Evolutionary conservation across 2,888 invertebrate genomes (phyloP), one percentile per base, ranked within the genome.

Genomic region (Stenoptilia bipunctidactyla): DNA sequence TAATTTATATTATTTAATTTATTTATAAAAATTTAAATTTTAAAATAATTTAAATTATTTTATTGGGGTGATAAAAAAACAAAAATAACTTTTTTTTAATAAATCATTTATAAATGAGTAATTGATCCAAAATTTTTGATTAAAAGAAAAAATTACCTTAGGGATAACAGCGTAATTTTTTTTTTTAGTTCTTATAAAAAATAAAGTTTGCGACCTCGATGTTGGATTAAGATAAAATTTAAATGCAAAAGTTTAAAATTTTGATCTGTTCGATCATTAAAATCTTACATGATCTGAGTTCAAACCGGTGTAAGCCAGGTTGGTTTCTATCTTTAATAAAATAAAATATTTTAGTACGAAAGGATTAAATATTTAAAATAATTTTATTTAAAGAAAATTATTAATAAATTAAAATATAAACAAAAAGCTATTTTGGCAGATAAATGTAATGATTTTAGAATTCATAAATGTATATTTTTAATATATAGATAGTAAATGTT

Each of bases 261-360:
- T 89, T 86, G 86, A 88, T 89, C 90, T 91, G 90, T 91, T 91
- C 90, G 90, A 90, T 90, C 86, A 87, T 90, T 90, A 87, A 90
- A 88, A 86, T 87, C 87, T 90, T 91, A 91, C 91, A 90, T 91
- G 91, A 92, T 91, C 90, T 92, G 91, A 92, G 91, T 92, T 92
- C 88, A 92, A 86, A 91, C 90, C 91, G 91, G 90, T 82, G 89
- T 89, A 60, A 92, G 89, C 90, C 91, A 91, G 91, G 90, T 92
- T 88, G 90, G 91, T 89, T 92, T 92, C 89, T 92, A 91, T 92
- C 89, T 89, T 88, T 87, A 86, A 72, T 67, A 47, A 65, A 51
- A 45, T 59, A 54, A 60, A 66, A 85, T 85, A 83, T 86, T 86
- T 87, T 89, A 90, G 90, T 92, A 92, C 90, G 90, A 91, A 91